Percentiles rank a stretch among this genome's conserved stretches.
These are phyloP conservation scores for Papilio polyxenes DNA, from an alignment of 1,140 invertebrate species.

Conservation along the genomic window DNA sequence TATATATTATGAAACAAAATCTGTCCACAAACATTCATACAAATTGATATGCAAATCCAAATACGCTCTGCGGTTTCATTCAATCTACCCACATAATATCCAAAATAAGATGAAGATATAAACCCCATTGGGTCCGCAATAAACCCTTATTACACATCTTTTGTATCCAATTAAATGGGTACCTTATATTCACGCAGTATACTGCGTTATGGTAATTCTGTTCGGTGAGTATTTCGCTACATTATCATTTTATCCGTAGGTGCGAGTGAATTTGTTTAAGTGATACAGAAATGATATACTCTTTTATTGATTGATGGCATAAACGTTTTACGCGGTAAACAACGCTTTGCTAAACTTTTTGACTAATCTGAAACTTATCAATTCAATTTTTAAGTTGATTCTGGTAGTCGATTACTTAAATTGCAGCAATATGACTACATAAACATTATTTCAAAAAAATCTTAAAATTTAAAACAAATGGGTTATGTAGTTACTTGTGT, in stretches of 20 bases:
- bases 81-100: constrained; percentile 33
- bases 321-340: not conserved
- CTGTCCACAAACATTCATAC: not conserved
- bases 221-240: constrained; percentile 13
- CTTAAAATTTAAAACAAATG: no score
- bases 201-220: constrained; percentile 50
- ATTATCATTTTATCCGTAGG: constrained; percentile 36
- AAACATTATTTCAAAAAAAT: no score
- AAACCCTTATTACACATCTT: constrained; percentile 60
- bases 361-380: not conserved
- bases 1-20: not conserved
- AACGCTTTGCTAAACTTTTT: not conserved
- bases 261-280: constrained; percentile 35
- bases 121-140: constrained; percentile 44
- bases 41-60: constrained; percentile 15
- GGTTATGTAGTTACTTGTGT: no score
- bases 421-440: no score
- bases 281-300: not conserved
- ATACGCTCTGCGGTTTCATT: constrained; percentile 6
- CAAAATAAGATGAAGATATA: constrained; percentile 50
- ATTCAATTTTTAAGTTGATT: no score
- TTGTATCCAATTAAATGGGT: constrained; percentile 61
- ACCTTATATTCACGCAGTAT: constrained; percentile 40
- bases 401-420: no score
- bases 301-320: not conserved